Conservation (phyloP, 2,113 vertebrate species). For the Hypocryptadius cinnamomeus region DNA sequence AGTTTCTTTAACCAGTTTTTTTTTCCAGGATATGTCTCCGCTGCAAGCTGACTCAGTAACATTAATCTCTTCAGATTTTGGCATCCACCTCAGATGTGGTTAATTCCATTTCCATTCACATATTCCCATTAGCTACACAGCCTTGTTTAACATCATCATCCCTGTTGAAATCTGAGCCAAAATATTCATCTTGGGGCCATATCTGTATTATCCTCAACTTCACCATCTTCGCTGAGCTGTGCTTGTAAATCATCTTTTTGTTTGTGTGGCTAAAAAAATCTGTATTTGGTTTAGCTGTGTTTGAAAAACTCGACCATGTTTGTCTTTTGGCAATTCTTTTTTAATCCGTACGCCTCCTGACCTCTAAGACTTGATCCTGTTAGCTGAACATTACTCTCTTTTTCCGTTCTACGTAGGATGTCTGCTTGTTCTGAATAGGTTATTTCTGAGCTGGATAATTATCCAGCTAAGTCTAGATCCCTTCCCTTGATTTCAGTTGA, state of each 20-base stretch:
- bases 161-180: conserved; percentile 33
- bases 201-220: conserved; percentile 18
- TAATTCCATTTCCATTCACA: conserved; percentile 55
- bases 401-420: not conserved
- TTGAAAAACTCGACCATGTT: conserved; percentile 7
- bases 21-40: not conserved
- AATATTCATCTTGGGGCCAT: conserved; percentile 35
- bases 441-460: not conserved
- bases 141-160: conserved; percentile 44
- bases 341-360: not conserved
- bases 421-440: not conserved
- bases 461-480: not conserved
- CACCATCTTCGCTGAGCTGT: not conserved
- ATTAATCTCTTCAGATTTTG: conserved; percentile 48
- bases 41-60: conserved; percentile 27
- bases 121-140: conserved; percentile 42
- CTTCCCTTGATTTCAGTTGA: not conserved
- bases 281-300: not conserved
- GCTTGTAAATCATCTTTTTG: conserved; percentile 22
- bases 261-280: not conserved
- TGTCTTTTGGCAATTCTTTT: conserved; percentile 6
- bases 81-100: conserved; percentile 48
- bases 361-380: not conserved
- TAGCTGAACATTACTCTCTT: conserved; percentile 7
- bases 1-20: conserved; percentile 3